Percentiles rank a stretch among this genome's conserved stretches.
phyloP scores from a whole-genome alignment of 2,888 invertebrate genomes.

The Ypsolopha scabrella region DNA sequence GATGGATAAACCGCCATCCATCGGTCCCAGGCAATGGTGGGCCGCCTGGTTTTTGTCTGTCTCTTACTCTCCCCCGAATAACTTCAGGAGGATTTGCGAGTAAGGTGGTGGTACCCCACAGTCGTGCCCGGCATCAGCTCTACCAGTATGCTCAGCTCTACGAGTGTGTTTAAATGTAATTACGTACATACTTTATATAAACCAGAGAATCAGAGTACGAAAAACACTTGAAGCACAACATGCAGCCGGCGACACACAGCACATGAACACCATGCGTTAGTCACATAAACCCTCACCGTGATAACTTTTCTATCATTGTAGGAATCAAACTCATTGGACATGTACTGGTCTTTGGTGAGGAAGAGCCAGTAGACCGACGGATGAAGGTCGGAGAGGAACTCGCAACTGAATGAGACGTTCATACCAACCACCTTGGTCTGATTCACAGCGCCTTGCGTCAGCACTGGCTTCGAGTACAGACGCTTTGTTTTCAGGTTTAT shows the following conservation, averaged over 20 bases:
- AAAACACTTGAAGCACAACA: not conserved
- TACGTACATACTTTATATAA: no score
- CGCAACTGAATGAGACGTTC: slow-evolving; percentile 81
- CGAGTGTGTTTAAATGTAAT: no score
- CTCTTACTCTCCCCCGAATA: no score
- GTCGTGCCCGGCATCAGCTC: no score
- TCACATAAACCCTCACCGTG: slow-evolving; percentile 43
- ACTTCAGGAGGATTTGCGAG: no score
- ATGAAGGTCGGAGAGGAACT: slow-evolving; percentile 87
- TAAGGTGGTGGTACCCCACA: no score
- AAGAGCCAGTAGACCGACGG: slow-evolving; percentile 86
- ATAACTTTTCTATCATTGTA: slow-evolving; percentile 39
- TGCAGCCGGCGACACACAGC: not conserved
- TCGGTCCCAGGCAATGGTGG: no score
- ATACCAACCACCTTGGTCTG: slow-evolving; percentile 80
- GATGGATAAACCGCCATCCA: no score
- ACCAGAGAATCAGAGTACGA: not conserved
- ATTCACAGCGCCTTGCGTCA: slow-evolving; percentile 82
- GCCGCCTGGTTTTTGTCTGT: no score
- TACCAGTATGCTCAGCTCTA: no score
- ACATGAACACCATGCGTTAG: slow-evolving; percentile 2
- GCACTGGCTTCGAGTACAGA: slow-evolving; percentile 86
- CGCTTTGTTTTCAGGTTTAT: slow-evolving; percentile 64
- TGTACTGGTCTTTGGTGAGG: slow-evolving; percentile 44
- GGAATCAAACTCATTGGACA: slow-evolving; percentile 34